Evolutionary conservation across 2,888 invertebrate species (phyloP).

Genomic region (Trachelus iudaicus): DNA sequence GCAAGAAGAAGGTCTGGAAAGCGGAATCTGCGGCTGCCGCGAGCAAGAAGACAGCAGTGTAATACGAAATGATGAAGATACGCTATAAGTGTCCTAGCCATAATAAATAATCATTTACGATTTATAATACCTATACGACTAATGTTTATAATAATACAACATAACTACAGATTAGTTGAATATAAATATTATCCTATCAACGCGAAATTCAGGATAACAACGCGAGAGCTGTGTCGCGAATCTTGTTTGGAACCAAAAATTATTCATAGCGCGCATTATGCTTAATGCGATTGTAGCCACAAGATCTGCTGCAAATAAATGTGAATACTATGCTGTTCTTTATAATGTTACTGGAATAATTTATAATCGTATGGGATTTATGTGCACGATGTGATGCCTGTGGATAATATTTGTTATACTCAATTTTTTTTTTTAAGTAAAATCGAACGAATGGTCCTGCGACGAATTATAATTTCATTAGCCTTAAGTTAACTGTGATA

Average conservation of each 20-base stretch:
- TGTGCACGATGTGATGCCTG: not conserved
- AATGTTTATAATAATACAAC: conserved; percentile 8
- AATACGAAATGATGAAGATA: not conserved
- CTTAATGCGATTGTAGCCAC: not conserved
- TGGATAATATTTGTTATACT: not conserved
- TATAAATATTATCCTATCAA: conserved; percentile 20
- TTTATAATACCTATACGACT: not conserved
- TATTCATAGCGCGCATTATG: not conserved
- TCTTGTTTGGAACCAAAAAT: not conserved
- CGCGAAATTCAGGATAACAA: not conserved
- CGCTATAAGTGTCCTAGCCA: not conserved
- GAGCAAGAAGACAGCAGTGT: not conserved
- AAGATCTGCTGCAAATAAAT: conserved; percentile 4
- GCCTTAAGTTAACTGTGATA: conserved; percentile 54
- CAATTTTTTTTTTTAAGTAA: not conserved
- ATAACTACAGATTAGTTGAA: conserved; percentile 14
- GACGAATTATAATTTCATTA: conserved; percentile 22
- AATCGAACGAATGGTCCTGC: not conserved
- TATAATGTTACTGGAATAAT: not conserved
- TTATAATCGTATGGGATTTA: not conserved
- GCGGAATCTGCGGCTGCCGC: conserved; percentile 37
- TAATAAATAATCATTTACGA: not conserved
- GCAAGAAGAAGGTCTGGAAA: conserved; percentile 61
- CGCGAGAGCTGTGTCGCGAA: not conserved
- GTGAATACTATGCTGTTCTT: not conserved